These are phyloP conservation scores for Anthoscopus minutus DNA, from an alignment of 2,113 vertebrate genomes.

Conservation along the genomic window DNA sequence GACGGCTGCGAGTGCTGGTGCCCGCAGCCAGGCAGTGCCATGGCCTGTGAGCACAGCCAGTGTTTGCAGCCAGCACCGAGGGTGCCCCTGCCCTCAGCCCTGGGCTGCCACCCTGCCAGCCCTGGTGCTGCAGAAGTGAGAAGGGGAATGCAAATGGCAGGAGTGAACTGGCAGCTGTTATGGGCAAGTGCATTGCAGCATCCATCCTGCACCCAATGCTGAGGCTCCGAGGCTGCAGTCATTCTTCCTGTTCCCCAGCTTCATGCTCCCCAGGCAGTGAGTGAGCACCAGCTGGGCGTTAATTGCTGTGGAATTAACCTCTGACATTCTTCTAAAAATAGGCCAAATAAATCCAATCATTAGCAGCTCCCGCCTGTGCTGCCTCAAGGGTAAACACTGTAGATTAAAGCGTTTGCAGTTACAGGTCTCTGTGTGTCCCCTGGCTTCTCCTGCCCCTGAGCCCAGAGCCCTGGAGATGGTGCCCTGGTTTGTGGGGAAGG, in stretches of 20 bases:
- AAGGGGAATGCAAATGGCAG: background rate
- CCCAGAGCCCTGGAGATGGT: background rate
- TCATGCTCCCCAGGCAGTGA: background rate
- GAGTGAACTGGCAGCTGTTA: background rate
- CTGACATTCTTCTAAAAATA: conserved; percentile 72
- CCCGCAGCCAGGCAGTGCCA: accelerated
- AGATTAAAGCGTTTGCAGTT: background rate
- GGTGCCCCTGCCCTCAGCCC: background rate
- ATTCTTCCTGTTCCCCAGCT: background rate
- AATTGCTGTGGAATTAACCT: conserved; percentile 71
- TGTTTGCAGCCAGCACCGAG: background rate
- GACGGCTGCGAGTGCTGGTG: background rate
- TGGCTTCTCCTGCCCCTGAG: background rate
- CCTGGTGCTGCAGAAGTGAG: background rate
- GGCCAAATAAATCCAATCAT: conserved; percentile 65
- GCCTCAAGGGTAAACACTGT: conserved; percentile 14
- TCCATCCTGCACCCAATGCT: background rate
- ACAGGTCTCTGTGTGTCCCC: background rate
- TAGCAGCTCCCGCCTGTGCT: conserved; percentile 55
- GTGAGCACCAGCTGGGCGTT: conserved; percentile 44
- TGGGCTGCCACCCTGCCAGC: accelerated
- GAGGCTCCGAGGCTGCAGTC: background rate
- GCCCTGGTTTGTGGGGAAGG: background rate
- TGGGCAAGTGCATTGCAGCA: background rate
- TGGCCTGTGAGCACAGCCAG: accelerated